phyloP scores from a whole-genome alignment of 2,113 vertebrate species.

The Xiphophorus couchianus region DNA sequence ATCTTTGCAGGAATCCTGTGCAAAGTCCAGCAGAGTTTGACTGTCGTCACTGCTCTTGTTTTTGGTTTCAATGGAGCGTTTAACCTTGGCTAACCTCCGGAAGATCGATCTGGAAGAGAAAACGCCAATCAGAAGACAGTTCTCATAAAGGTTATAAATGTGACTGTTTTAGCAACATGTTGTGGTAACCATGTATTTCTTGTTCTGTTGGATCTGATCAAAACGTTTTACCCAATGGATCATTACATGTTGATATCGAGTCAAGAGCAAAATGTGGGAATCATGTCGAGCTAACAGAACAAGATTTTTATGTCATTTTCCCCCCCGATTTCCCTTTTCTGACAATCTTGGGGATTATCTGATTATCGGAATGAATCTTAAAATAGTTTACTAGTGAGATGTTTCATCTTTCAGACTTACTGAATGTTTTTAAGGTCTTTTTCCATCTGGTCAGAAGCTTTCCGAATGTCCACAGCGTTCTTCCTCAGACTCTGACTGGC shows the following conservation, averaged over 20 bases:
- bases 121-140: background rate
- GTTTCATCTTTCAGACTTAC: background rate
- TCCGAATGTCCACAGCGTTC: background rate
- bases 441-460: background rate
- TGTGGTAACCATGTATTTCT: too few species aligned
- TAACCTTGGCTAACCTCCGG: background rate
- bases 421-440: background rate
- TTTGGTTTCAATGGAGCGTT: background rate
- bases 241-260: too few species aligned
- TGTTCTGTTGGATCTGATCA: too few species aligned
- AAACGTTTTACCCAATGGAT: too few species aligned
- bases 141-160: too few species aligned
- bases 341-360: too few species aligned
- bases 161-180: too few species aligned
- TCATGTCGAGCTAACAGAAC: too few species aligned
- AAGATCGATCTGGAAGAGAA: background rate
- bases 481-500: background rate
- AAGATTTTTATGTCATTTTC: too few species aligned
- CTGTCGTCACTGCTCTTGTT: background rate
- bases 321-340: too few species aligned
- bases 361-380: too few species aligned
- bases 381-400: background rate
- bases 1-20: background rate
- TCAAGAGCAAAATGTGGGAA: too few species aligned
- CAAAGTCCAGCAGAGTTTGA: background rate